Conservation (phyloP, 2,797 vertebrate genomes). For the Acrossocheilus wenchowensis region DNA sequence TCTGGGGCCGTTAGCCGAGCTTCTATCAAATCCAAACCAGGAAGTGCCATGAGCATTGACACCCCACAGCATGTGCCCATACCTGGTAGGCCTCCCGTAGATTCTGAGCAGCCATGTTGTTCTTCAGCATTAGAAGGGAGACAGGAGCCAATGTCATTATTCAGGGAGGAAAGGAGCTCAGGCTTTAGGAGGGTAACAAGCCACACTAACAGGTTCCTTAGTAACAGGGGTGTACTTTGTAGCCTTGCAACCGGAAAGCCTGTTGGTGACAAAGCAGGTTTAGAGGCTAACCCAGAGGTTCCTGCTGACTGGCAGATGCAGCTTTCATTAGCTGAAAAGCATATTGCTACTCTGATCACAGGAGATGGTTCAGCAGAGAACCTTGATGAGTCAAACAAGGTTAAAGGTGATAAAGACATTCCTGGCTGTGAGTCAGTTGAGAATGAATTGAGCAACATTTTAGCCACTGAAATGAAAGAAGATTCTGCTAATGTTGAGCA, state of each 20-base stretch:
- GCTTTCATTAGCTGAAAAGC: constrained; percentile 62
- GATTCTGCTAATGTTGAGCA: constrained; percentile 7
- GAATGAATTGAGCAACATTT: constrained; percentile 24
- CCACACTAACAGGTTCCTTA: constrained; percentile 54
- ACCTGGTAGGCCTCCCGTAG: constrained; percentile 50
- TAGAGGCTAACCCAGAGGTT: constrained; percentile 55
- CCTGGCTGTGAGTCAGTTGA: constrained; percentile 30
- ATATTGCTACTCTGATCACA: constrained; percentile 64
- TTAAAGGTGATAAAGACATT: constrained; percentile 18
- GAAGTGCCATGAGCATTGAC: constrained; percentile 66
- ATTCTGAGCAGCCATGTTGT: constrained; percentile 79
- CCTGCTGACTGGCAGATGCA: constrained; percentile 63
- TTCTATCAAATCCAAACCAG: constrained; percentile 68
- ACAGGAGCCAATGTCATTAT: constrained; percentile 57
- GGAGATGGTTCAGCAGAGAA: constrained; percentile 54
- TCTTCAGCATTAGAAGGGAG: constrained; percentile 54
- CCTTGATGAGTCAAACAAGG: constrained; percentile 39
- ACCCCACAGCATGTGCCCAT: constrained; percentile 57
- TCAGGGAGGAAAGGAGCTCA: constrained; percentile 57
- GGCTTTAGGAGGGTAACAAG: constrained; percentile 57
- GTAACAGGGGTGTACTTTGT: constrained; percentile 48
- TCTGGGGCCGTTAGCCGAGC: constrained; percentile 71
- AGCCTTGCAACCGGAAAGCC: constrained; percentile 54
- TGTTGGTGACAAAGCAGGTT: constrained; percentile 51
- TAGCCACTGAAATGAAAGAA: constrained; percentile 22